Conservation (phyloP, 2,113 vertebrate genomes). For the Pterophyllum scalare region DNA sequence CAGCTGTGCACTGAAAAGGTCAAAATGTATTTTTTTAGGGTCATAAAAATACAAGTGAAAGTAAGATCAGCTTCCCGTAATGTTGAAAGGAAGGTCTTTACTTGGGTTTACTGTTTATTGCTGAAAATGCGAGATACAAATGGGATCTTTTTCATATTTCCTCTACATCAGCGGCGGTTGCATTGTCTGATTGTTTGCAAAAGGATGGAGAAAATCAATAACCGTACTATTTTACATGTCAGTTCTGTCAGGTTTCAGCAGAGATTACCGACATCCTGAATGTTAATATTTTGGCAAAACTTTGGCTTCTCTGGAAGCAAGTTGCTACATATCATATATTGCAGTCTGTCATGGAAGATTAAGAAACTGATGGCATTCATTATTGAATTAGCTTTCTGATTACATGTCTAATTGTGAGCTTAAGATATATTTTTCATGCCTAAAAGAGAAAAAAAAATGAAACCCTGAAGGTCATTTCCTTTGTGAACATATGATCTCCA, state of each 20-base stretch:
- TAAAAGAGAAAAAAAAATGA: background rate
- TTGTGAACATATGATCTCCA: background rate
- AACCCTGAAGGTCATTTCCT: background rate
- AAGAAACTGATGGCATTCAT: conserved; percentile 10
- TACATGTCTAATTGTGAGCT: conserved; percentile 25
- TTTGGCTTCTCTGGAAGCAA: background rate
- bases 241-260: background rate
- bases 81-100: background rate
- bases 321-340: background rate
- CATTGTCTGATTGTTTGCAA: background rate
- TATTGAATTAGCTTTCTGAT: conserved; percentile 12
- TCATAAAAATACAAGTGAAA: background rate
- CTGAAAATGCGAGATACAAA: background rate
- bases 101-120: background rate
- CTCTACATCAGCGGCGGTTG: background rate
- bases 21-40: background rate
- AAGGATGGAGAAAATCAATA: background rate
- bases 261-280: background rate
- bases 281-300: background rate
- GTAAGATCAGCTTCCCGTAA: background rate
- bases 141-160: background rate
- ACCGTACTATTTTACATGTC: background rate
- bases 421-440: background rate
- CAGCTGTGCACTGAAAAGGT: background rate
- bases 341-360: conserved; percentile 12